Evolutionary conservation across 1,140 invertebrate genomes (phyloP), one percentile per base, ranked within the genome.

Genomic region (Tribolium madens): DNA sequence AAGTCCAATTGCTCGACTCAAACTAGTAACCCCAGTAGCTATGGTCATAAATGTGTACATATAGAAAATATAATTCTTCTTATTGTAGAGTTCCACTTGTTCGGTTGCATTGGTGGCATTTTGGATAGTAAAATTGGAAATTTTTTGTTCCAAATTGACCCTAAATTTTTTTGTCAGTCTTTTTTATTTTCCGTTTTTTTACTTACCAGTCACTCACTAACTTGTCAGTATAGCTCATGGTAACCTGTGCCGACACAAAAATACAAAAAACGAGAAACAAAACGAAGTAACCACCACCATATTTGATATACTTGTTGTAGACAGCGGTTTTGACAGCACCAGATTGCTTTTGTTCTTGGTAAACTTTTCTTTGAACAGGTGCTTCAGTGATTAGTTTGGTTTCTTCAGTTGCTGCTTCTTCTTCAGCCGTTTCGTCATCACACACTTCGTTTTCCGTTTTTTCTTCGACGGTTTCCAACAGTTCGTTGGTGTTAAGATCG

Each of bases 1-100:
- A 75, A 86, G 87, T 0, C 85, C 6, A 1, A 88, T 57, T 78
- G 87, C 85, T 75, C 86, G 84, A 0, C 77, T 14, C 3, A 73
- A 64, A 42, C 33, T 71, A n/a, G 70, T 53, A 0, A 79, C n/a
- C 3, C 26, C 70, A 1, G 73, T 57, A n/a, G 71, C 60, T 12
- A 77, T 48, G 12, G 50, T 17, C 13, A 78, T 75, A 47, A 47
- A 46, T 9, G 48, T 60, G n/a, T 72, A 50, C n/a, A 33, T 42
- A 12, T 14, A 46, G 21, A 13, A 71, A 17, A 14, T 17, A 50
- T 21, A 10, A 47, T 42, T 42, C 9, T 42, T 42, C 2, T 42
- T 2, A 0, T 14, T 4, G 3, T n/a, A 12, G 26, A 74, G 73
- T 70, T 76, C 64, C 26, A 36, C 64, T 9, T 70, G 10, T 75